Base-by-base conservation (phyloP, 2,888 invertebrate species). In the Amphimallon solstitiale region DNA sequence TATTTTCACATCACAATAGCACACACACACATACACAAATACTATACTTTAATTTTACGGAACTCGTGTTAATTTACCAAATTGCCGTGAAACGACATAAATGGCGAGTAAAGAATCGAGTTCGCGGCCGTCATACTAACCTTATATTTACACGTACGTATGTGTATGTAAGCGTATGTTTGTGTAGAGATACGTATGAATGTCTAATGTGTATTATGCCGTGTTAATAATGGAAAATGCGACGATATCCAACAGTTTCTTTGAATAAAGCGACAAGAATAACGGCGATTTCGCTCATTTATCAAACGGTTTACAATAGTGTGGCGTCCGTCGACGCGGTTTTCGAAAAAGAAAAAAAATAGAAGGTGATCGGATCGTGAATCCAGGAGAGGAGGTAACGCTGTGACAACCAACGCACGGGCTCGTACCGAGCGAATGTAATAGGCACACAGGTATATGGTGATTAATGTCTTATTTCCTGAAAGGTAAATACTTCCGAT, bases 391-490 rank as follows among this genome's bases (percentile, higher is more conserved):
- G 6, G 29, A 29, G 29, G 29, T 29, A 29, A 19, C 2, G 45
- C 19, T 17, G 19, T 10, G 45, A 19, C 21, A 23, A 56, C 12
- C 15, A 43, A 43, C n/a, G 29, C 29, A 29, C 56, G 56, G 21
- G 15, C 38, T 12, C 21, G 10, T 23, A 56, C 21, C 51, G 51
- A 29, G 46, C 63, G n/a, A 40, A 60, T 29, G 7, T 29, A 29
- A 29, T n/a, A n/a, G n/a, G n/a, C n/a, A n/a, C 40, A 29, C 56
- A 7, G 43, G 14, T 43, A 37, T 6, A 40, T 12, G 56, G 67
- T 72, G 72, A 72, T 72, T 72, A 71, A 72, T 72, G 71, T 69
- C 68, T 69, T 70, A 70, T 61, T 70, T 72, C 70, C 70, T 70
- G 70, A 68, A 69, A 69, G 65, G 67, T 67, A 68, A 70, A 66